These are phyloP conservation scores for Scolopax bukidnonensis DNA, from an alignment of 2,797 vertebrate species.

Conservation along the genomic window DNA sequence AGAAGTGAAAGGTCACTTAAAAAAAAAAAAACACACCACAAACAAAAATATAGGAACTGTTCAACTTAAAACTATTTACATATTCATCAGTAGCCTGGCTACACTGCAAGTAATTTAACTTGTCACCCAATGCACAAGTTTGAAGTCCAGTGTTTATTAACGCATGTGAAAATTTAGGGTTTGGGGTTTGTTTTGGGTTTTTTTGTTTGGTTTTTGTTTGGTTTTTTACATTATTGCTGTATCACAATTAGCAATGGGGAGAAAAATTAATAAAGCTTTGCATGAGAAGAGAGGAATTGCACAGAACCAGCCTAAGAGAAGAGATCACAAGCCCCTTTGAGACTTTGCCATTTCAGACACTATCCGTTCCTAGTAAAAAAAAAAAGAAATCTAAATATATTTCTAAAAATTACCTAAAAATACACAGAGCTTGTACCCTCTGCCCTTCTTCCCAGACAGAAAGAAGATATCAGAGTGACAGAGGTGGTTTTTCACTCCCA, in stretches of 20 bases:
- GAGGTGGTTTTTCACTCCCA: fast-evolving
- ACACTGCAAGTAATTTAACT: background rate
- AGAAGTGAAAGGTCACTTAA: conserved; percentile 28
- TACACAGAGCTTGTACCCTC: too few species aligned
- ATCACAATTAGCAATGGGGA: background rate
- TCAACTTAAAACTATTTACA: background rate
- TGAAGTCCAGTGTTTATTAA: background rate
- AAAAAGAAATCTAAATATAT: too few species aligned
- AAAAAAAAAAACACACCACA: background rate
- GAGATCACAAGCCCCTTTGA: fast-evolving
- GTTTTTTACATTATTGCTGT: background rate
- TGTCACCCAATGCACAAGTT: background rate
- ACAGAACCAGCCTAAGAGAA: background rate
- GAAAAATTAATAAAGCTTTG: background rate
- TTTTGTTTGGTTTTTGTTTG: too few species aligned
- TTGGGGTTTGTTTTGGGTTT: too few species aligned
- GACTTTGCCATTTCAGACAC: background rate
- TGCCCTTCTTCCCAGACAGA: background rate
- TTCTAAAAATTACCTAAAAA: background rate
- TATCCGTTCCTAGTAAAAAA: background rate
- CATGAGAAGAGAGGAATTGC: background rate
- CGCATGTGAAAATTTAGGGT: too few species aligned
- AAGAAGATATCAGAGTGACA: fast-evolving
- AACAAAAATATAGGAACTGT: background rate
- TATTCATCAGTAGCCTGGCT: background rate